A percentile compares a stretch with the other conserved stretches of the same genome.
phyloP scores from a whole-genome alignment of 2,797 vertebrate species.

The Falco berigora region DNA sequence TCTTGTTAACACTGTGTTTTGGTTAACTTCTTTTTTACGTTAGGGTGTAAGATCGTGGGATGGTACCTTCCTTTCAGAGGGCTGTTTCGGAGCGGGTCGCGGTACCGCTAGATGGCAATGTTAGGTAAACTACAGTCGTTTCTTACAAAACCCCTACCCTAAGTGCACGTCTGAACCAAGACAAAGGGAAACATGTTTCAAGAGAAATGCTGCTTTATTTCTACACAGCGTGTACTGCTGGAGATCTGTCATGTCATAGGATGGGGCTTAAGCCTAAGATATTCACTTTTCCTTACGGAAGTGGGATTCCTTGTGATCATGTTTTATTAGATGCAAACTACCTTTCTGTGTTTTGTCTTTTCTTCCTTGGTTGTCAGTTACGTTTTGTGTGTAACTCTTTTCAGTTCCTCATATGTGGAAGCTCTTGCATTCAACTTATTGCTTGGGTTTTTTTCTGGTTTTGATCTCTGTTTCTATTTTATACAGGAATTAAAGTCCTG shows the following conservation, averaged over 20 bases:
- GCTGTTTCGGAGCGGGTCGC: background rate
- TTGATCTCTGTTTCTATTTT: background rate
- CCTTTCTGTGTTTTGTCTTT: background rate
- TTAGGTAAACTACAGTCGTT: conserved; percentile 41
- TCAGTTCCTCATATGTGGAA: background rate
- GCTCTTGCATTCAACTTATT: background rate
- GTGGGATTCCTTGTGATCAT: background rate
- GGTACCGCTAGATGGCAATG: conserved; percentile 72
- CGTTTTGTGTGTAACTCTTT: background rate
- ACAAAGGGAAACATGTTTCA: background rate
- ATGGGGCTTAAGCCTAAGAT: background rate
- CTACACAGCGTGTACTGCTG: background rate
- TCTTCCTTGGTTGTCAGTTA: background rate
- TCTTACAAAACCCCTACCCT: background rate
- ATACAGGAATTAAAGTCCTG: background rate
- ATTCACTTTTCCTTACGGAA: background rate
- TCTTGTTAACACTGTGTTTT: background rate
- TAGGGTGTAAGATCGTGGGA: background rate
- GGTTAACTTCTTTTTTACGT: background rate
- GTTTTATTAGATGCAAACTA: background rate
- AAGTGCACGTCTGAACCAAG: background rate
- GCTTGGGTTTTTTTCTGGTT: background rate
- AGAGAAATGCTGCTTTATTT: background rate
- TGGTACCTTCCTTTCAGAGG: background rate
- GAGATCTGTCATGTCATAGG: background rate